Percentiles rank a stretch among this genome's conserved stretches.
phyloP scores from a whole-genome alignment of 1,140 invertebrate genomes.

The Diabrotica virgifera region DNA sequence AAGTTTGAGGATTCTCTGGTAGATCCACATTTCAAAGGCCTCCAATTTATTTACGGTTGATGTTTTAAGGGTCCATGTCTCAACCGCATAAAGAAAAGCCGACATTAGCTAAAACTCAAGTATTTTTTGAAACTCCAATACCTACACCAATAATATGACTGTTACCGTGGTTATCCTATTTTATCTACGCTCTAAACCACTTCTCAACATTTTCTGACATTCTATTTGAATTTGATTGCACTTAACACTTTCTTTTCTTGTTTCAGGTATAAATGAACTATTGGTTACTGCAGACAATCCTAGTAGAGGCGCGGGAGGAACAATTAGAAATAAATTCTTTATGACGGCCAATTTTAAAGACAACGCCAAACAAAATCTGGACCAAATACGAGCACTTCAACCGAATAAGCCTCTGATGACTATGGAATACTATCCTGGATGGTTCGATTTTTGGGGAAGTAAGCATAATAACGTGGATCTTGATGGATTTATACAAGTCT shows the following conservation, averaged over 20 bases:
- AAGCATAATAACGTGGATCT: conserved; percentile 23
- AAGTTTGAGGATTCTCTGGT: no score
- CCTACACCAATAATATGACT: not conserved
- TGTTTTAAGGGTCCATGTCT: no score
- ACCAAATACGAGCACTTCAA: conserved; percentile 51
- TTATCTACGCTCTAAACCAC: not conserved
- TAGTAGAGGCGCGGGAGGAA: conserved; percentile 47
- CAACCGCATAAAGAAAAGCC: no score
- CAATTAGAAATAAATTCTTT: conserved; percentile 48
- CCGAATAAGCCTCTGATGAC: conserved; percentile 58
- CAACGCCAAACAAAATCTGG: conserved; percentile 45
- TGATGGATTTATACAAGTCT: conserved; percentile 4
- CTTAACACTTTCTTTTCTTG: not conserved
- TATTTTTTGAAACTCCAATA: not conserved
- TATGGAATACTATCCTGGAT: conserved; percentile 66
- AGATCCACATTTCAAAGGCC: no score
- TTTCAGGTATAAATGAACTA: conserved; percentile 49
- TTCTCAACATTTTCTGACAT: not conserved
- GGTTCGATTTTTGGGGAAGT: conserved; percentile 54
- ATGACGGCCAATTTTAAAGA: conserved; percentile 57
- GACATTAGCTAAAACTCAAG: not conserved
- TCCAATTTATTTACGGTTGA: no score
- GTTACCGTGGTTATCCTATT: not conserved
- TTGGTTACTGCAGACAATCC: conserved; percentile 55
- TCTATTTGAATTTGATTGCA: not conserved